Percentiles rank a stretch among this genome's conserved stretches.
phyloP scores from a whole-genome alignment of 1,140 invertebrate species.

The Pseudobourletiella spinata region DNA sequence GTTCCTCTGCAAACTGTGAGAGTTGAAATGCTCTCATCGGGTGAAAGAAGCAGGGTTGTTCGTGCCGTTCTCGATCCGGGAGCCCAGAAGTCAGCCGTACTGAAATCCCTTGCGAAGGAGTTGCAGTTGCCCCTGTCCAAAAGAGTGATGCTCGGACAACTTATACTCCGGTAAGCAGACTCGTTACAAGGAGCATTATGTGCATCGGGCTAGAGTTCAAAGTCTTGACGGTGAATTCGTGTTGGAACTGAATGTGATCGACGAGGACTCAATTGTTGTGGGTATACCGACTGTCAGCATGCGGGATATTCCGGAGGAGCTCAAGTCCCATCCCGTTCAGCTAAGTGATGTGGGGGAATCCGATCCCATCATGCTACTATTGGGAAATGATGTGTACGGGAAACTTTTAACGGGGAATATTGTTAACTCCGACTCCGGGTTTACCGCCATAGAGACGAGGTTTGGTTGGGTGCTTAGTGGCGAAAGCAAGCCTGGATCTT shows the following conservation, averaged over 20 bases:
- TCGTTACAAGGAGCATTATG: background rate
- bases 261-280: slow-evolving; percentile 8
- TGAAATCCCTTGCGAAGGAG: background rate
- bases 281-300: slow-evolving; percentile 1
- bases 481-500: slow-evolving; percentile 3
- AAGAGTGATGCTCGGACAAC: background rate
- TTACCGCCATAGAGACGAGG: slow-evolving; percentile 36
- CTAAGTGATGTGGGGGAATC: slow-evolving; percentile 24
- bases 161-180: slow-evolving; percentile 13
- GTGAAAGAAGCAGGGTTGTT: background rate
- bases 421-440: slow-evolving; percentile 2
- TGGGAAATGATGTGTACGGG: slow-evolving; percentile 13
- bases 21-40: background rate
- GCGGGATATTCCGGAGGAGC: slow-evolving; percentile 4
- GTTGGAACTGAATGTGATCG: slow-evolving; percentile 8
- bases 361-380: background rate
- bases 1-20: slow-evolving; percentile 17
- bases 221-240: background rate
- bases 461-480: slow-evolving; percentile 39
- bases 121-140: background rate
- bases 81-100: slow-evolving; percentile 15
- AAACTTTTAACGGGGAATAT: slow-evolving; percentile 15
- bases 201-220: background rate
- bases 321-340: slow-evolving; percentile 19
- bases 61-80: slow-evolving; percentile 21